Conservation (phyloP, 2,888 invertebrate genomes). For the Synanthedon tipuliformis region DNA sequence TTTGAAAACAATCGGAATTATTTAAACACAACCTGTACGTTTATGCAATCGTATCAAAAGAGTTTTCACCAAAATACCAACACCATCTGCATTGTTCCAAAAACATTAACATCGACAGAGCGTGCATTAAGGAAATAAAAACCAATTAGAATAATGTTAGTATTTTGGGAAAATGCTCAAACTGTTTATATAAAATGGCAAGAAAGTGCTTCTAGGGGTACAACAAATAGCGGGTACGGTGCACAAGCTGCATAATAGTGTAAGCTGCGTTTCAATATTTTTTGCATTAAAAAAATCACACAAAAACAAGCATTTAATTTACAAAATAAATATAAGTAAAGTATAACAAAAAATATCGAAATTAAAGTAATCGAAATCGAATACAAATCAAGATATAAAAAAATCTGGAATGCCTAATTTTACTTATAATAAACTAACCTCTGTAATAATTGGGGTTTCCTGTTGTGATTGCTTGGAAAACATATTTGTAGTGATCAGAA, state of each 20-base stretch:
- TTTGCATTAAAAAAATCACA: not conserved
- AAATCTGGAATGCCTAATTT: not conserved
- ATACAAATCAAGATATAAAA: too few species aligned
- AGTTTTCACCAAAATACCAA: slow-evolving; percentile 68
- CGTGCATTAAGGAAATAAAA: slow-evolving; percentile 40
- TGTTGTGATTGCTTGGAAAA: slow-evolving; percentile 61
- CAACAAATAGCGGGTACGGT: slow-evolving; percentile 35
- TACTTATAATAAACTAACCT: slow-evolving; percentile 38
- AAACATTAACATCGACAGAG: slow-evolving; percentile 19
- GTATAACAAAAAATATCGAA: too few species aligned
- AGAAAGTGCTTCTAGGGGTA: slow-evolving; percentile 31
- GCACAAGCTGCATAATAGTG: slow-evolving; percentile 44
- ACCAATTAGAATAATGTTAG: slow-evolving; percentile 53
- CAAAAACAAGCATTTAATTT: not conserved
- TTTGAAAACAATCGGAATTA: not conserved
- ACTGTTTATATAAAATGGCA: slow-evolving; percentile 23
- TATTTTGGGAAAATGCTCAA: slow-evolving; percentile 62
- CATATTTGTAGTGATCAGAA: slow-evolving; percentile 49
- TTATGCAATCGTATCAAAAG: slow-evolving; percentile 36
- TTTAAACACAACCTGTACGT: slow-evolving; percentile 28
- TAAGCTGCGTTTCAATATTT: slow-evolving; percentile 25
- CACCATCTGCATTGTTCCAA: slow-evolving; percentile 51
- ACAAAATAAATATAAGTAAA: too few species aligned
- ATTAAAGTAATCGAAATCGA: too few species aligned
- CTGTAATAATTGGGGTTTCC: slow-evolving; percentile 51